Conservation (phyloP, 2,888 invertebrate species). For the Leuctra nigra region DNA sequence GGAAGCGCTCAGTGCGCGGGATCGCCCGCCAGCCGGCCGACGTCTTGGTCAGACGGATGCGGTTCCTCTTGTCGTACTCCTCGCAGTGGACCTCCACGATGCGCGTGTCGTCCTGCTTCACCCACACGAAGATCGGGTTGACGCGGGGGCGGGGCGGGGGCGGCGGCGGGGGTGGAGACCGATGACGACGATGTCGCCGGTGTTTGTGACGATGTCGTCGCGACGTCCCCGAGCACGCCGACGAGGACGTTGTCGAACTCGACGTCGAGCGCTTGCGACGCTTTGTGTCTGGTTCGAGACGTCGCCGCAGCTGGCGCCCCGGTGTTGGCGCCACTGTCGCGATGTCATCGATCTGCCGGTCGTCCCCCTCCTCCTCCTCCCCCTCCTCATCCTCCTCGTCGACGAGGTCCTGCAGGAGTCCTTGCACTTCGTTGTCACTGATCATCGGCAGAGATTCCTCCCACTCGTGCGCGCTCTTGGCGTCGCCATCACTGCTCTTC, state of each 20-base stretch:
- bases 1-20: slow-evolving; percentile 60
- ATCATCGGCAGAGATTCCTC: slow-evolving; percentile 16
- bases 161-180: slow-evolving; percentile 32
- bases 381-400: slow-evolving; percentile 35
- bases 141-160: slow-evolving; percentile 53
- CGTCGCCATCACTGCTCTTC: too few species aligned
- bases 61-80: slow-evolving; percentile 80
- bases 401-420: slow-evolving; percentile 32
- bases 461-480: slow-evolving; percentile 18
- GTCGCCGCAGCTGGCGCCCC: slow-evolving; percentile 35
- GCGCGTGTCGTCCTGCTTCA: slow-evolving; percentile 69
- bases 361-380: slow-evolving; percentile 31
- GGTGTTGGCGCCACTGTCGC: slow-evolving; percentile 36
- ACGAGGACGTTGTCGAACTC: slow-evolving; percentile 33
- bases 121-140: slow-evolving; percentile 81
- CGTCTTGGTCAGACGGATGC: slow-evolving; percentile 75
- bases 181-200: slow-evolving; percentile 28
- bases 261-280: slow-evolving; percentile 37
- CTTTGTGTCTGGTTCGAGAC: slow-evolving; percentile 25
- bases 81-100: slow-evolving; percentile 81
- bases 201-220: slow-evolving; percentile 32
- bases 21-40: slow-evolving; percentile 75
- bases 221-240: slow-evolving; percentile 29
- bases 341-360: slow-evolving; percentile 30
- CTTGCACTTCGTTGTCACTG: slow-evolving; percentile 21